Percentiles rank a stretch among this genome's conserved stretches.
These are phyloP conservation scores for Martes flavigula DNA, from an alignment of 2,797 vertebrate genomes.

Conservation along the genomic window DNA sequence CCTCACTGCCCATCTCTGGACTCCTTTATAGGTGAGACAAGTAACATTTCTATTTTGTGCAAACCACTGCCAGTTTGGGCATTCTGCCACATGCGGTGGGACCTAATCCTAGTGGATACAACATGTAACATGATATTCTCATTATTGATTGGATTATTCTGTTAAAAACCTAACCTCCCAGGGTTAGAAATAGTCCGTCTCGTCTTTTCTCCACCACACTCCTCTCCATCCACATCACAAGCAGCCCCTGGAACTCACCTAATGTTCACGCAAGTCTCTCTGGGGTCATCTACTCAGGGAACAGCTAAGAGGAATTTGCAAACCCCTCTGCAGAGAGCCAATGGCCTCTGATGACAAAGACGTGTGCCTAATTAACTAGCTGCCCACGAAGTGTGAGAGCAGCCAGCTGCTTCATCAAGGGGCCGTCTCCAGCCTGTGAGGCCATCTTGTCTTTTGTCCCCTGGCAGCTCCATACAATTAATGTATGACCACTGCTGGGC, in stretches of 20 bases:
- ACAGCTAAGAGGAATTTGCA: neutral
- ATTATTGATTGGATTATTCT: neutral
- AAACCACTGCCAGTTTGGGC: neutral
- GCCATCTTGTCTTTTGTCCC: fast-evolving
- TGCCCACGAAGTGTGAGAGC: neutral
- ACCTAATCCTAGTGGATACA: neutral
- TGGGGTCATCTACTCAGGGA: neutral
- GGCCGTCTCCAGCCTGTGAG: neutral
- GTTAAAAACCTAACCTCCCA: neutral
- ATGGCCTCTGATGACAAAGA: neutral
- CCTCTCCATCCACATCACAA: neutral
- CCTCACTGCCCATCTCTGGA: neutral
- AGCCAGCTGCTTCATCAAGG: neutral
- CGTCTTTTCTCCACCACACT: neutral
- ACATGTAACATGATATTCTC: neutral
- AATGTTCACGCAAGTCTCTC: no score
- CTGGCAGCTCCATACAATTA: neutral
- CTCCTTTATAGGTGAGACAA: neutral
- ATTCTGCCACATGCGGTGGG: neutral
- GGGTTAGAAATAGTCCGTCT: neutral
- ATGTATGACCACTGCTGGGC: neutral
- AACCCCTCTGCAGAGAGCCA: neutral
- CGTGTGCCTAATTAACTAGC: neutral
- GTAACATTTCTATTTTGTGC: neutral
- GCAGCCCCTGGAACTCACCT: fast-evolving